Evolutionary conservation across 2,113 vertebrate species (phyloP), one percentile per base, ranked within the genome.

Genomic region (Mesembrinibis cayennensis): DNA sequence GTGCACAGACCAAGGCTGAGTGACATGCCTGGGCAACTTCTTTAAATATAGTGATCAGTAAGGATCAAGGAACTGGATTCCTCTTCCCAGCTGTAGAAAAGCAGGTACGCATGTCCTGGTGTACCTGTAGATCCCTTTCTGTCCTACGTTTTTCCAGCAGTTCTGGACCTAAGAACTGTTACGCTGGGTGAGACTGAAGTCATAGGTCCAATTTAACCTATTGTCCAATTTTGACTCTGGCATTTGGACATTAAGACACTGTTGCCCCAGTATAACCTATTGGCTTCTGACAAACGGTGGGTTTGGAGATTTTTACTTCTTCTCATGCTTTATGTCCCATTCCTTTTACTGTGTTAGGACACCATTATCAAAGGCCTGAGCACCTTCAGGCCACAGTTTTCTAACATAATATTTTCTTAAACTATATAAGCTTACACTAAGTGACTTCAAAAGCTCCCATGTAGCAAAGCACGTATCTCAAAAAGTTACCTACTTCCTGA

Each of bases 81-180:
- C 40, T 34, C 18, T 44, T 67, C 38, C 25, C 32, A 73, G 32
- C 20, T 32, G 21, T 49, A 61, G 38, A 81, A 90, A 40, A 55
- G 21, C 9, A 67, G 0, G 0, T 15, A 34, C 3, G 3, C 2
- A 1, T 21, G 13, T n/a, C 32, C 30, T 1, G 0, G 15, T 22
- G 7, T 12, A 49, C 8, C 34, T 65, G 30, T 59, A 25, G 19
- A 67, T 26, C 9, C 42, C 32, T 56, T 53, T 56, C 67, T 52
- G 32, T 23, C 16, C 6, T 36, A 50, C 21, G 18, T 52, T 78
- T 16, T 38, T 61, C 12, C 11, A 62, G 27, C 27, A 73, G 32
- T 67, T 73, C 47, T 50, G 29, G 27, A n/a, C 40, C 52, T 50
- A 44, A 27, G n/a, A 72, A 67, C 32, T 30, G 8, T 42, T 55